Evolutionary conservation across 2,888 invertebrate species (phyloP), one percentile per base, ranked within the genome.

Genomic region (Pomacea canaliculata): DNA sequence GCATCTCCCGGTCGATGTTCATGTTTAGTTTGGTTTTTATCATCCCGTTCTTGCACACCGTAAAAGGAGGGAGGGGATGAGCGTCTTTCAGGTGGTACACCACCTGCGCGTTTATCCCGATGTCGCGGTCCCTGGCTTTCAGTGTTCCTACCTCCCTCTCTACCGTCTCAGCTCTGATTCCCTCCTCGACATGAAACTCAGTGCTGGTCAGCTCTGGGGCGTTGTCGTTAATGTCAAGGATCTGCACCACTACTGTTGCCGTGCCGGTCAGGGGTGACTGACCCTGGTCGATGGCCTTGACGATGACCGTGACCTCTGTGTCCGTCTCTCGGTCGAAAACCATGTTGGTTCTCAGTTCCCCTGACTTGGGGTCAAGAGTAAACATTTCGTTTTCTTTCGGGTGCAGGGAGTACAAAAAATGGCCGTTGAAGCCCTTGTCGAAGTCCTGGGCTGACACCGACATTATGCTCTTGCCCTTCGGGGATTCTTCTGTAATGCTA

Each of bases 111-210:
- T 98, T 98, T 84, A 95, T 94, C 7, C 96, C 97, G 66, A 95
- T 94, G 88, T 98, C 98, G 87, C 96, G 95, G 91, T 98, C 98
- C 0, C 96, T 95, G 0, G 98, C 98, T 81, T 96, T 94, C 1
- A 98, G 92, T 0, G 96, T 96, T 0, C 97, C 94, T 0, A 97
- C 95, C 0, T 96, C 96, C 0, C 96, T 95, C 0, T 97, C 97
- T 2, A 96, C 94, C n/a, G 12, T 19, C 27, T 63, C 63, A 18
- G 96, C 95, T 1, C 96, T 95, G 7, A 96, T 95, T 91, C 74
- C 76, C 62, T 99, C 99, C 48, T 96, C 92, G 0, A 98, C 94
- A 19, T 95, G 94, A 0, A 97, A 95, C 85, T 97, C 78, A 18
- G 81, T 71, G 51, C 83, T 80, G 16, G 78, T 67, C 76, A 89